These are phyloP conservation scores for Apaloderma vittatum DNA, from an alignment of 2,113 vertebrate species.

Conservation along the genomic window DNA sequence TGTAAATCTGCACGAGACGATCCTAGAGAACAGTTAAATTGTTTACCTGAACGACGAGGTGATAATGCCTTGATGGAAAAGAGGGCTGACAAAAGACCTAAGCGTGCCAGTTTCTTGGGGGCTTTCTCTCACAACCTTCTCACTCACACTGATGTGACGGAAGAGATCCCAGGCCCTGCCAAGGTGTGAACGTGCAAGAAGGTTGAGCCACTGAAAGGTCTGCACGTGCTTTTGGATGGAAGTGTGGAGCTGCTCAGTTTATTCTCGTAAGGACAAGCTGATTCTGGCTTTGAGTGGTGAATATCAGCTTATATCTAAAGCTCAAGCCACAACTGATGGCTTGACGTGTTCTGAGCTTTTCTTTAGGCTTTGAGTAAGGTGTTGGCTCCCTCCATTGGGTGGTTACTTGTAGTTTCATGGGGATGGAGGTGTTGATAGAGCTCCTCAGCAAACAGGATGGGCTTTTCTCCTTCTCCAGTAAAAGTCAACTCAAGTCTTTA, in stretches of 20 bases:
- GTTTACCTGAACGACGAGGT: not conserved
- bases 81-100: not conserved
- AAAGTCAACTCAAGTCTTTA: not conserved
- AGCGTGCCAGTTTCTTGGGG: too few species aligned
- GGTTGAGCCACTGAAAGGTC: rapidly evolving
- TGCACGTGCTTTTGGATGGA: not conserved
- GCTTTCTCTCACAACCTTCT: not conserved
- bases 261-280: not conserved
- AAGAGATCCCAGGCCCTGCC: not conserved
- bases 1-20: rapidly evolving
- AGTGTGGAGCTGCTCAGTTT: not conserved
- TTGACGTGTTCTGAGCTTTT: not conserved
- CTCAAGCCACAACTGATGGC: not conserved
- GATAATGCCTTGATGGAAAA: not conserved
- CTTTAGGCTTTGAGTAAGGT: not conserved
- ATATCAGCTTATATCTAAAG: not conserved
- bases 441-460: not conserved
- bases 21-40: not conserved
- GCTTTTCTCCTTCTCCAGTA: not conserved
- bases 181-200: not conserved
- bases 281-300: not conserved
- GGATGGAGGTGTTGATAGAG: not conserved
- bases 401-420: not conserved
- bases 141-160: not conserved
- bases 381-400: not conserved